phyloP scores from a whole-genome alignment of 2,113 vertebrate species.

The Clarias macrocephalus region DNA sequence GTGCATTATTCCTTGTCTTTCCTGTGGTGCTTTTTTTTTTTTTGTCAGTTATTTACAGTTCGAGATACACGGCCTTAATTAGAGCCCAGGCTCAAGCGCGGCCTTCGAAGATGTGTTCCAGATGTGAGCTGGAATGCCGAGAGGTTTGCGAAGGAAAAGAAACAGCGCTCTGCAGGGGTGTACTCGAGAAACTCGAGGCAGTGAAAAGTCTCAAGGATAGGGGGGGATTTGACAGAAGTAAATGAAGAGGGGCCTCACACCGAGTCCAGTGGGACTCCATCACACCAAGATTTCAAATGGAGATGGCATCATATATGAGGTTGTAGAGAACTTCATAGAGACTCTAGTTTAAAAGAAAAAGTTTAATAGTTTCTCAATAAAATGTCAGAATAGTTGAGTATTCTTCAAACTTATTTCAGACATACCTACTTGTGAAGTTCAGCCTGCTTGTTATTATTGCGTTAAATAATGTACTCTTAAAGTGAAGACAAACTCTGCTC shows the following conservation, averaged over 20 bases:
- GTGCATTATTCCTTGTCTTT: constrained; percentile 43
- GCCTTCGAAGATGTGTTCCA: constrained; percentile 73
- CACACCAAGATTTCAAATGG: constrained; percentile 11
- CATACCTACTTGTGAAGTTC: neutral
- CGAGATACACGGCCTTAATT: constrained; percentile 58
- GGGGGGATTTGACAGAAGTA: constrained; percentile 47
- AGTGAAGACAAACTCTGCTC: neutral
- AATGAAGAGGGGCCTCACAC: constrained; percentile 49
- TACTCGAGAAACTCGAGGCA: constrained; percentile 54
- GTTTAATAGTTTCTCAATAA: neutral
- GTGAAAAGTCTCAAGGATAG: constrained; percentile 46
- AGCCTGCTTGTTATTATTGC: neutral
- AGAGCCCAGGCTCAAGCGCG: constrained; percentile 43
- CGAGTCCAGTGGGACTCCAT: constrained; percentile 45
- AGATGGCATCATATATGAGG: neutral
- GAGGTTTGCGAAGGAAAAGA: constrained; percentile 54
- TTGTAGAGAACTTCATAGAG: neutral
- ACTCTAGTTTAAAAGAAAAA: neutral
- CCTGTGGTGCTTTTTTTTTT: constrained; percentile 50
- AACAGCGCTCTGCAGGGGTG: constrained; percentile 57
- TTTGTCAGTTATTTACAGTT: constrained; percentile 70
- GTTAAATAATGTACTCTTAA: neutral
- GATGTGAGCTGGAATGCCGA: constrained; percentile 76
- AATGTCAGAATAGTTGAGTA: neutral
- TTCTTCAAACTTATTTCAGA: neutral